Evolutionary conservation across 2,797 vertebrate species (phyloP).

Genomic region (Gastrophryne carolinensis): DNA sequence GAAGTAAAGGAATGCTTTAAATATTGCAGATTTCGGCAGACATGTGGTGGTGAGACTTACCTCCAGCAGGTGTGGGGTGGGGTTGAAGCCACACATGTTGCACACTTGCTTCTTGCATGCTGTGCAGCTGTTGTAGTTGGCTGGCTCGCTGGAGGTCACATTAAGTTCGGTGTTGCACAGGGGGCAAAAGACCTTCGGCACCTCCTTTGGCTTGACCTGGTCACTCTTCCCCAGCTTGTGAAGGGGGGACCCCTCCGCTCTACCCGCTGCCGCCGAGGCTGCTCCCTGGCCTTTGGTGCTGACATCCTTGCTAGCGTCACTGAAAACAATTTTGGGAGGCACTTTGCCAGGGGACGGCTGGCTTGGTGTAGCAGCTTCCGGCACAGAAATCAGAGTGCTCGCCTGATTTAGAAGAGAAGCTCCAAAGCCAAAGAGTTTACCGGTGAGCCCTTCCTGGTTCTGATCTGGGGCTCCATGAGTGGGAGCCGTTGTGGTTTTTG

Average conservation of each 20-base stretch:
- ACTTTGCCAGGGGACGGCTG: slow-evolving; percentile 83
- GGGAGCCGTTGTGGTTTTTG: slow-evolving; percentile 69
- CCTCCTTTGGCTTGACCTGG: slow-evolving; percentile 81
- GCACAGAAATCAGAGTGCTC: slow-evolving; percentile 91
- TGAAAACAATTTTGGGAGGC: slow-evolving; percentile 82
- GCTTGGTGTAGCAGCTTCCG: slow-evolving; percentile 81
- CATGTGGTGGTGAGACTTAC: too few species aligned
- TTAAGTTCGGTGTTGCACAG: slow-evolving; percentile 95
- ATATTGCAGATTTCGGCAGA: too few species aligned
- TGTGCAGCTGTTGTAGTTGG: slow-evolving; percentile 95
- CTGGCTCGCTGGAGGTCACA: slow-evolving; percentile 74
- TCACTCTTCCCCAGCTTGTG: slow-evolving; percentile 66
- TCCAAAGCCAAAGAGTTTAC: slow-evolving; percentile 95
- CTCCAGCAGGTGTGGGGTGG: slow-evolving; percentile 92
- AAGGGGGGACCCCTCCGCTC: slow-evolving; percentile 54
- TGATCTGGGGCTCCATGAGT: slow-evolving; percentile 74
- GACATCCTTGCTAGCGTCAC: slow-evolving; percentile 80
- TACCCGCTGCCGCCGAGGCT: slow-evolving; percentile 57
- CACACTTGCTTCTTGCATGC: slow-evolving; percentile 92
- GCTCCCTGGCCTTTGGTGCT: slow-evolving; percentile 71
- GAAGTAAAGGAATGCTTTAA: too few species aligned
- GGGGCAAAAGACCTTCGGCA: slow-evolving; percentile 81
- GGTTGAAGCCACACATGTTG: slow-evolving; percentile 98
- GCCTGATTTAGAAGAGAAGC: slow-evolving; percentile 96
- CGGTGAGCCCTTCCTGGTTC: slow-evolving; percentile 90